phyloP scores from a whole-genome alignment of 2,797 vertebrate genomes.

The Esox masquinongy region DNA sequence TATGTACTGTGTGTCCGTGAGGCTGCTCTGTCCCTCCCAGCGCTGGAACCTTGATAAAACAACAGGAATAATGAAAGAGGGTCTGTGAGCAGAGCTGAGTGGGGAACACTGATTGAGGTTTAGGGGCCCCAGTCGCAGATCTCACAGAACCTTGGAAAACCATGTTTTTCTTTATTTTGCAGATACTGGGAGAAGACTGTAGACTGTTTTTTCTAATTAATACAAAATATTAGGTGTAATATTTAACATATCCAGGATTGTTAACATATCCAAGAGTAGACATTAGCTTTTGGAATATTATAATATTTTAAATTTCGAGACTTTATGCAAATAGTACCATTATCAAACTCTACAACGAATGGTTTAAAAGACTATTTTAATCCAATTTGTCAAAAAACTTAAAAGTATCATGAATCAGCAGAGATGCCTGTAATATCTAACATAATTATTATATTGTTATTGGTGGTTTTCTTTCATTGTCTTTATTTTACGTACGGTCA shows the following conservation, averaged over 20 bases:
- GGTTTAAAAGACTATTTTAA: too few species aligned
- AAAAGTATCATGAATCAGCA: too few species aligned
- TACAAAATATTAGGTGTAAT: background rate
- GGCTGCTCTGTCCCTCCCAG: slow-evolving; percentile 52
- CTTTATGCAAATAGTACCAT: too few species aligned
- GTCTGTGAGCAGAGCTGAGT: slow-evolving; percentile 52
- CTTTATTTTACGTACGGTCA: too few species aligned
- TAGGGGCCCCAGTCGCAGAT: slow-evolving; percentile 38
- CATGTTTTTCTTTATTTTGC: slow-evolving; percentile 37
- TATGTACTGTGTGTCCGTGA: slow-evolving; percentile 20
- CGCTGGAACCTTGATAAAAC: slow-evolving; percentile 57
- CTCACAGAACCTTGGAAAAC: slow-evolving; percentile 32
- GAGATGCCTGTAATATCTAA: too few species aligned
- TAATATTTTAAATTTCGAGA: too few species aligned
- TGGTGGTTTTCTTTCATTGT: too few species aligned
- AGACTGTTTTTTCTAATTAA: slow-evolving; percentile 46
- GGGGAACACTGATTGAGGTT: slow-evolving; percentile 65
- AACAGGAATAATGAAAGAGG: slow-evolving; percentile 67
- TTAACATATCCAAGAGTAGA: too few species aligned
- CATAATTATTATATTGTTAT: too few species aligned
- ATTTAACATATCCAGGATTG: background rate
- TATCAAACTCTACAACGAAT: too few species aligned
- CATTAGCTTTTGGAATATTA: too few species aligned
- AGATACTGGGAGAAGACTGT: slow-evolving; percentile 24
- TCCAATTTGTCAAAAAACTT: too few species aligned